A percentile compares a stretch with the other conserved stretches of the same genome.
Evolutionary conservation across 2,888 invertebrate species (phyloP).

Genomic region (Selenia dentaria): DNA sequence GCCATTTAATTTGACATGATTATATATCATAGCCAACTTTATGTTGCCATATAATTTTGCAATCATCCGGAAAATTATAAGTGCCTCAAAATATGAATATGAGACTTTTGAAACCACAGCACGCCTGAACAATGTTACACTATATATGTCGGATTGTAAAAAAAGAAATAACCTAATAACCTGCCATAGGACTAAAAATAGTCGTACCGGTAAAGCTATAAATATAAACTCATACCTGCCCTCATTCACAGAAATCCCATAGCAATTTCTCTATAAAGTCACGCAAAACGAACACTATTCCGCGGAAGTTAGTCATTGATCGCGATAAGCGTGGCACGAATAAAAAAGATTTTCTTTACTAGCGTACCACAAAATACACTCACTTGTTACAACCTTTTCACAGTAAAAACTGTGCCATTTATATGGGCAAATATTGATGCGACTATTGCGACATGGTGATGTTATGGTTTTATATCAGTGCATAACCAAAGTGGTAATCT

Average conservation of each 20-base stretch:
- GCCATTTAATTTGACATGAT: too few relatives aligned
- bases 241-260: constrained; percentile 10
- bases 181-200: constrained; percentile 15
- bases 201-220: constrained; percentile 16
- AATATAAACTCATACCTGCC: constrained; percentile 16
- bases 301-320: constrained; percentile 42
- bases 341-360: constrained; percentile 34
- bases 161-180: constrained; percentile 7
- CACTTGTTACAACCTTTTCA: constrained; percentile 18
- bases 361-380: constrained; percentile 9
- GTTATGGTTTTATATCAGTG: neutral
- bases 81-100: too few relatives aligned
- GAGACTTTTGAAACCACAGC: too few relatives aligned
- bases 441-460: constrained; percentile 1
- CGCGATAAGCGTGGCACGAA: constrained; percentile 41
- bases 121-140: too few relatives aligned
- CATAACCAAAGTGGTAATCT: constrained; percentile 13
- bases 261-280: constrained; percentile 43
- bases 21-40: too few relatives aligned
- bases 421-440: too few relatives aligned
- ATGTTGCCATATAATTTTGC: too few relatives aligned
- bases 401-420: constrained; percentile 1
- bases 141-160: too few relatives aligned
- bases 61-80: too few relatives aligned
- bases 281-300: constrained; percentile 45